Percentiles rank a stretch among this genome's conserved stretches.
Conservation (phyloP, 1,140 invertebrate species). For the Drosophila gunungcola region DNA sequence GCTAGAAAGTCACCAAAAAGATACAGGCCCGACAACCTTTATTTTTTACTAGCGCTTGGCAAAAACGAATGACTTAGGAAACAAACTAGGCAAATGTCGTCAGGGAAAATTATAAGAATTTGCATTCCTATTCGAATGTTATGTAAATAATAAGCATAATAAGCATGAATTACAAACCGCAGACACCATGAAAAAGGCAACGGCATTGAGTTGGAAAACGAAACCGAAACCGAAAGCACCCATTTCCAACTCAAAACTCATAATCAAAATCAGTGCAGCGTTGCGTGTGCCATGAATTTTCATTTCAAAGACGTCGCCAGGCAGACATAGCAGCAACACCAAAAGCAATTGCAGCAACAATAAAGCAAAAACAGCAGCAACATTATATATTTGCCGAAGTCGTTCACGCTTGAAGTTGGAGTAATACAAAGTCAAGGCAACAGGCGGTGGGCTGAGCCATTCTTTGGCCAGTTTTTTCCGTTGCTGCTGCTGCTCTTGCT, state of each 20-base stretch:
- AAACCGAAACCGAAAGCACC: slow-evolving; percentile 40
- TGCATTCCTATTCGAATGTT: slow-evolving; percentile 52
- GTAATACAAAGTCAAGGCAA: slow-evolving; percentile 70
- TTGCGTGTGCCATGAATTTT: slow-evolving; percentile 61
- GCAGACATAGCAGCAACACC: slow-evolving; percentile 29
- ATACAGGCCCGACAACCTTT: slow-evolving; percentile 3
- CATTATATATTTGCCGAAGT: slow-evolving; percentile 44
- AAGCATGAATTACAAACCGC: slow-evolving; percentile 27
- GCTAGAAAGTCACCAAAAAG: not conserved
- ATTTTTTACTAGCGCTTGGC: not conserved
- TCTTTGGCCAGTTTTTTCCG: slow-evolving; percentile 42
- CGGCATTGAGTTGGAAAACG: slow-evolving; percentile 44
- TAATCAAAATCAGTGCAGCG: slow-evolving; percentile 61
- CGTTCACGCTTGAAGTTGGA: slow-evolving; percentile 25
- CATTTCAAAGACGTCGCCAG: slow-evolving; percentile 37
- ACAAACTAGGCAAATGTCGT: slow-evolving; percentile 49
- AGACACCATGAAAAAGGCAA: slow-evolving; percentile 56
- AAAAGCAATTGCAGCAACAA: slow-evolving; percentile 17
- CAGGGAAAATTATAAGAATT: slow-evolving; percentile 42
- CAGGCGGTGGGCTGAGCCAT: slow-evolving; percentile 31
- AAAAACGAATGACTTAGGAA: slow-evolving; percentile 68
- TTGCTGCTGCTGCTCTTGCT: slow-evolving; percentile 1
- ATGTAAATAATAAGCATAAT: slow-evolving; percentile 29
- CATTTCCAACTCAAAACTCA: slow-evolving; percentile 35
- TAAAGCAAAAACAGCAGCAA: slow-evolving; percentile 18